These are phyloP conservation scores for Charanyca ferruginea DNA, from an alignment of 2,888 invertebrate species.

Conservation along the genomic window DNA sequence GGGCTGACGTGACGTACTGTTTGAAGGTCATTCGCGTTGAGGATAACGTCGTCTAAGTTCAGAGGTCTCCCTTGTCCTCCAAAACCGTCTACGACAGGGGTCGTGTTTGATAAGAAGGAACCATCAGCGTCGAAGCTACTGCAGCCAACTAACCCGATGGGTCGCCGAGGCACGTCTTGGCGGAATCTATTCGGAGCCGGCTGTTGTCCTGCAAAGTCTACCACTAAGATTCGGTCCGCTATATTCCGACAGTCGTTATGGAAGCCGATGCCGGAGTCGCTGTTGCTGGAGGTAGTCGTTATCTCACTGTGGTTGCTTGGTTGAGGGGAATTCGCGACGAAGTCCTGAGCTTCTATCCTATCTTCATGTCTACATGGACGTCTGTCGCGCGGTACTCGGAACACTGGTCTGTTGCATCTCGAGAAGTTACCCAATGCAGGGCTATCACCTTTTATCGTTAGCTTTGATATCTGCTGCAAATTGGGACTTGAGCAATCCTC, in stretches of 20 bases:
- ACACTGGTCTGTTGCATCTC: conserved; percentile 80
- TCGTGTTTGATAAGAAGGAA: conserved; percentile 87
- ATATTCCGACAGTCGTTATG: conserved; percentile 96
- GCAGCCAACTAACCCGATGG: conserved; percentile 84
- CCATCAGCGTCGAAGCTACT: conserved; percentile 86
- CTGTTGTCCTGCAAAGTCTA: conserved; percentile 92
- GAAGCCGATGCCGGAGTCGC: conserved; percentile 98
- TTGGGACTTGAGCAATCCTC: conserved; percentile 85
- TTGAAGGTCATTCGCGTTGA: conserved; percentile 82
- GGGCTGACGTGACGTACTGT: conserved; percentile 77
- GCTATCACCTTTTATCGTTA: conserved; percentile 86
- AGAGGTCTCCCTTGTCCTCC: conserved; percentile 87
- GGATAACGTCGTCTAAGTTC: conserved; percentile 84
- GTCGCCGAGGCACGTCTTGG: conserved; percentile 81
- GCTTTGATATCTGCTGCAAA: conserved; percentile 84
- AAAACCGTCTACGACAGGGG: conserved; percentile 89
- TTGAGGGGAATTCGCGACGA: conserved; percentile 95
- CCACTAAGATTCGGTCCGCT: conserved; percentile 95
- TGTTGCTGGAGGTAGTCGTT: conserved; percentile 96
- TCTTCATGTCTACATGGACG: conserved; percentile 81
- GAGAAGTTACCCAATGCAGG: conserved; percentile 85
- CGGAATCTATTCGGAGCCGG: conserved; percentile 79
- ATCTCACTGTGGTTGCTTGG: conserved; percentile 96
- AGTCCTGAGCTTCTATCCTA: conserved; percentile 85
- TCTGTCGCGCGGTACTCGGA: conserved; percentile 81